Conservation (phyloP, 2,113 vertebrate genomes). For the Thamnaconus septentrionalis region DNA sequence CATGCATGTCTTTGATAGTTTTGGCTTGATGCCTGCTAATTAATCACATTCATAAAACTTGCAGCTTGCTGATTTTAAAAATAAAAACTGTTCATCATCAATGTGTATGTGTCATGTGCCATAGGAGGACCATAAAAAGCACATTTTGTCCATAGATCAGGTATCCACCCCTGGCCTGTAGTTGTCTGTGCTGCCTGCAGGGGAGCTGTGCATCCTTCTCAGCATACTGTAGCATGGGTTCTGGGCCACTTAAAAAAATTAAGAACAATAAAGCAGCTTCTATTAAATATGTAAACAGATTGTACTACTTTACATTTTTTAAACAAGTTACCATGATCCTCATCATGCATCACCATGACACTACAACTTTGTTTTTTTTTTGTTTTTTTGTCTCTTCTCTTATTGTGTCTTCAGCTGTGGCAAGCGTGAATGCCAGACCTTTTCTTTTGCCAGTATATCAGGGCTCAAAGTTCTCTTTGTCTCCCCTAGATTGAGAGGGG, state of each 20-base stretch:
- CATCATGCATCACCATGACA: slow-evolving; percentile 15
- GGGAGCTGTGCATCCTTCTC: slow-evolving; percentile 63
- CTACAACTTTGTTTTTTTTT: slow-evolving; percentile 8
- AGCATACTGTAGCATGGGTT: background rate
- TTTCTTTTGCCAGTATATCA: slow-evolving; percentile 54
- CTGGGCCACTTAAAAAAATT: background rate
- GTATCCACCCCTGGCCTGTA: slow-evolving; percentile 31
- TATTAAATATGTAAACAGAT: too few relatives aligned
- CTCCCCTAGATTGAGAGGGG: slow-evolving; percentile 47
- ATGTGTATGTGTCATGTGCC: slow-evolving; percentile 18
- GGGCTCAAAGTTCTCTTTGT: slow-evolving; percentile 71
- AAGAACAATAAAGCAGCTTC: slow-evolving; percentile 8
- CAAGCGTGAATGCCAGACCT: slow-evolving; percentile 27
- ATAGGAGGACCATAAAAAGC: slow-evolving; percentile 13
- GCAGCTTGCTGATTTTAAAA: slow-evolving; percentile 6
- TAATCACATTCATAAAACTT: slow-evolving; percentile 16
- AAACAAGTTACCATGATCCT: slow-evolving; percentile 10
- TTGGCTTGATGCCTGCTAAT: slow-evolving; percentile 12
- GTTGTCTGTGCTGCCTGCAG: slow-evolving; percentile 63
- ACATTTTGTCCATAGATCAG: slow-evolving; percentile 9
- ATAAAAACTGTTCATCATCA: slow-evolving; percentile 25
- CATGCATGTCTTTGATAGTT: slow-evolving; percentile 7
- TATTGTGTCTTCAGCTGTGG: slow-evolving; percentile 20
- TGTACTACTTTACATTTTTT: background rate
- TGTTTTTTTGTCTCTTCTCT: slow-evolving; percentile 11